Evolutionary conservation across 2,888 invertebrate genomes (phyloP).

Genomic region (Plagiodera versicolora): DNA sequence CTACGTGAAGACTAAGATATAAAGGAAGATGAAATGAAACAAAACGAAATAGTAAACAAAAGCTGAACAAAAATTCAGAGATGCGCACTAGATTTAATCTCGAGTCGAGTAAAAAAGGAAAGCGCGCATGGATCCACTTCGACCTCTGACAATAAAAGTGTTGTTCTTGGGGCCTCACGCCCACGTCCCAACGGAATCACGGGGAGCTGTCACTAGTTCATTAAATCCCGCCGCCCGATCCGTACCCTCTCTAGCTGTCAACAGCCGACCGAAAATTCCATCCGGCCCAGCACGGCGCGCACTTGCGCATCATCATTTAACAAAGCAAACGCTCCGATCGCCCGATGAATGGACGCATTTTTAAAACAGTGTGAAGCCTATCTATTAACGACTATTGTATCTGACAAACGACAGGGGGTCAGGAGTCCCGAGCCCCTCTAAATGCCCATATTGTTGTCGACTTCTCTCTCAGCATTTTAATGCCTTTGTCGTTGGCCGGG

Average conservation of each 20-base stretch:
- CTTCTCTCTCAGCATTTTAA: conserved; percentile 51
- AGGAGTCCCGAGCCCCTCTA: conserved; percentile 40
- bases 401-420: conserved; percentile 39
- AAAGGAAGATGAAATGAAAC: too few relatives aligned
- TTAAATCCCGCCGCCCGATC: background rate
- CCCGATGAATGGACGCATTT: conserved; percentile 56
- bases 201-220: background rate
- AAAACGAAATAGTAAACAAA: too few relatives aligned
- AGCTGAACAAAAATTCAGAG: too few relatives aligned
- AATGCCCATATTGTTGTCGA: conserved; percentile 54
- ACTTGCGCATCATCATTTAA: conserved; percentile 22
- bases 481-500: background rate
- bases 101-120: too few relatives aligned
- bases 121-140: too few relatives aligned
- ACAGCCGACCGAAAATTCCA: background rate
- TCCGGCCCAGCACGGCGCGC: too few relatives aligned
- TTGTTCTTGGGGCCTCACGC: background rate
- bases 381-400: conserved; percentile 48
- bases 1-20: too few relatives aligned
- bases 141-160: too few relatives aligned
- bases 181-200: background rate
- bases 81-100: too few relatives aligned
- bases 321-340: conserved; percentile 37
- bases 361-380: conserved; percentile 55
- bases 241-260: background rate